Percentiles rank a stretch among this genome's conserved stretches.
These are phyloP conservation scores for Chironomus riparius DNA, from an alignment of 2,888 invertebrate species.

Conservation along the genomic window DNA sequence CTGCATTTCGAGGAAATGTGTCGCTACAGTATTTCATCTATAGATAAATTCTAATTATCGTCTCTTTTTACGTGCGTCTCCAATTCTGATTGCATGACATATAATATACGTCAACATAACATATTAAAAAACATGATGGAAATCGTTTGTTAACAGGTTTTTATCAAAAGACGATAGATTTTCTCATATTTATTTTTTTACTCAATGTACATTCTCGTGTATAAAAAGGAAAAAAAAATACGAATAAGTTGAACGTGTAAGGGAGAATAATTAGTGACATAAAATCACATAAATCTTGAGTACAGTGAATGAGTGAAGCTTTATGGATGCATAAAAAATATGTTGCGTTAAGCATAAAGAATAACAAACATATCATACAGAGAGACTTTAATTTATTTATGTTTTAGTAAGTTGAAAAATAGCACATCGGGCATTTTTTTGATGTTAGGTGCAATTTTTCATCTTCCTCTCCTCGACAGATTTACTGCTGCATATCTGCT, in stretches of 20 bases:
- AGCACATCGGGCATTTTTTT: background rate
- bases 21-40: constrained; percentile 12
- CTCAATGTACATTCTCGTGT: background rate
- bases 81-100: background rate
- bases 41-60: constrained; percentile 21
- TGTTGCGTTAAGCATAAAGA: constrained; percentile 20
- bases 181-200: background rate
- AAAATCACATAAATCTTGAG: constrained; percentile 24
- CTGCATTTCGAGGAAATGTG: background rate
- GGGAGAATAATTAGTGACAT: constrained; percentile 26
- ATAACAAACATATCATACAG: constrained; percentile 10
- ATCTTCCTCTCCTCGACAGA: background rate
- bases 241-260: background rate
- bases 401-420: background rate
- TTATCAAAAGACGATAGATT: background rate
- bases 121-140: background rate
- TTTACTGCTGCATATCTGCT: background rate
- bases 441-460: constrained; percentile 3
- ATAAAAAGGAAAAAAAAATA: background rate
- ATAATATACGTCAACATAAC: background rate
- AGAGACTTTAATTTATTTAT: constrained; percentile 6
- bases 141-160: background rate
- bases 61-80: background rate
- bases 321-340: constrained; percentile 17
- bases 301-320: background rate